phyloP scores from a whole-genome alignment of 2,113 vertebrate genomes.

The Anser brachyrhynchus region DNA sequence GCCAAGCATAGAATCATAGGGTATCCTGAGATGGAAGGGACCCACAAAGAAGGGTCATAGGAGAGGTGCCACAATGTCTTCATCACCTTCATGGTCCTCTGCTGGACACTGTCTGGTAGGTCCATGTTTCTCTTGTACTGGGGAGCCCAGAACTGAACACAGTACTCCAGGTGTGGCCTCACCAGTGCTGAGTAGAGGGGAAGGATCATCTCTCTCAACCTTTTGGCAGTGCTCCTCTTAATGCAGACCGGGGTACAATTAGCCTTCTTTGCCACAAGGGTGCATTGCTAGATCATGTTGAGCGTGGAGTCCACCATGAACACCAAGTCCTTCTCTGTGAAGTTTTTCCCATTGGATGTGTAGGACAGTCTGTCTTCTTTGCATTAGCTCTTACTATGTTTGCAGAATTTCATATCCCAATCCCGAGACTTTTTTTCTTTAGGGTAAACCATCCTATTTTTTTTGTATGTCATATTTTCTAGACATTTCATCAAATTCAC shows the following conservation, averaged over 20 bases:
- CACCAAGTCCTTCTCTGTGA: not conserved
- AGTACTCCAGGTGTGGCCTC: not conserved
- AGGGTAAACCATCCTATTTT: not conserved
- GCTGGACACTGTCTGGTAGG: not conserved
- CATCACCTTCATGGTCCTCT: not conserved
- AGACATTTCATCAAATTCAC: not conserved
- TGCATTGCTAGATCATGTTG: not conserved
- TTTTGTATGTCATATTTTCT: not conserved
- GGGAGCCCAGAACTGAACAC: not conserved
- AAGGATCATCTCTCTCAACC: not conserved
- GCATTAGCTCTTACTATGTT: not conserved
- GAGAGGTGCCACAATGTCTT: not conserved
- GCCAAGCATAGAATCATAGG: not conserved
- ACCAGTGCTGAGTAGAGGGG: not conserved
- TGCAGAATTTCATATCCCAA: not conserved
- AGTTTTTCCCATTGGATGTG: not conserved
- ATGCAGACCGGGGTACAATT: not conserved
- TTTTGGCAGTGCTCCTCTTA: not conserved
- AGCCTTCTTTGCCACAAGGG: fast-evolving
- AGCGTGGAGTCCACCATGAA: not conserved
- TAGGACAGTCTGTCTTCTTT: not conserved
- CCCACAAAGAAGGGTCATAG: not conserved
- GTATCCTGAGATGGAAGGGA: no score
- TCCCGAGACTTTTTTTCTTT: not conserved
- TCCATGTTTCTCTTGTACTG: not conserved